Evolutionary conservation across 2,797 vertebrate species (phyloP), one percentile per base, ranked within the genome.

Genomic region (Diglossa cyanea): DNA sequence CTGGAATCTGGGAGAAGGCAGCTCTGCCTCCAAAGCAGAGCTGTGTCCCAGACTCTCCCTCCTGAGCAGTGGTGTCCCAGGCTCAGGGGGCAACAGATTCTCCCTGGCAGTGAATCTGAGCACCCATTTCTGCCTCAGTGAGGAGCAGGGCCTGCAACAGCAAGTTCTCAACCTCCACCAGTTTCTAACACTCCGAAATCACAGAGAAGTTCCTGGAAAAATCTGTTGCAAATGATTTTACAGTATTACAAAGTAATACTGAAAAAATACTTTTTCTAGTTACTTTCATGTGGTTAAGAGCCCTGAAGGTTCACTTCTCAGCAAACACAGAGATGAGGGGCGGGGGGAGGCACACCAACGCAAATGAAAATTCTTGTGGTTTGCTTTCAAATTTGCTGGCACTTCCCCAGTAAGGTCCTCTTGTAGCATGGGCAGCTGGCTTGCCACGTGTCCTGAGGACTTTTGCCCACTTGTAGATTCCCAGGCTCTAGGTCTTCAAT

Each of bases 281-380:
- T 88, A 83, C 82, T 93, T 96, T 94, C 39, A 95, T 94, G 95
- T 90, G 91, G 93, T n/a, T 88, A 75, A 91, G 77, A 68, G 3
- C 68, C 88, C 76, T 71, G 79, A 91, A 93, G 76, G 93, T 91
- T 95, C 76, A 54, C 61, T 90, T 65, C 78, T 88, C 66, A 78
- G 73, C 78, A 88, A 94, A 93, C 45, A 86, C 82, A 93, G 57
- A 66, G 35, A 65, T 51, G 33, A 50, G 65, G 40, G 39, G 51
- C 0, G 2, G 51, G 28, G 17, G 55, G 40, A 86, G 35, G 87
- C 58, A 88, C 85, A 95, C 47, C 90, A 45, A 93, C 6, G 2
- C 88, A 95, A 86, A 91, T 60, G 73, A 93, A 88, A 94, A 95
- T 96, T 96, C 70, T 90, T 96, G 96, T 68, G 93, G 96, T 79